These are phyloP conservation scores for Petrocephalus zakoni DNA, from an alignment of 2,113 vertebrate genomes.

Conservation along the genomic window DNA sequence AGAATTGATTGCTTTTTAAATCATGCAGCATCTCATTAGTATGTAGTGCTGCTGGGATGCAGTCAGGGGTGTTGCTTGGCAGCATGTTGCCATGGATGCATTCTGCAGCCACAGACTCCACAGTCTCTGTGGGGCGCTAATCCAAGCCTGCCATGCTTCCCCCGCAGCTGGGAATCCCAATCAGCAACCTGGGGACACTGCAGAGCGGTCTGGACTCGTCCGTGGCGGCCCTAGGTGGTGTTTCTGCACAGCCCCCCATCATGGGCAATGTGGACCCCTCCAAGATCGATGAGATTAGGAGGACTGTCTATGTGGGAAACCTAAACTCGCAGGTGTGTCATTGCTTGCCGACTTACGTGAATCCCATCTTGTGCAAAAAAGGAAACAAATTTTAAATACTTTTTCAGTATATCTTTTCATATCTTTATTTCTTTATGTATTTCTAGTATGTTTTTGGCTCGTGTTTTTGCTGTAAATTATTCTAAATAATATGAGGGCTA, in stretches of 20 bases:
- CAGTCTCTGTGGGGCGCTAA: background rate
- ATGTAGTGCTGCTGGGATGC: background rate
- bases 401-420: too few species aligned
- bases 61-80: background rate
- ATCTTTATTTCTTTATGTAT: too few species aligned
- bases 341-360: background rate
- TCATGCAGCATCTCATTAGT: background rate
- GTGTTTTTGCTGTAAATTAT: too few species aligned
- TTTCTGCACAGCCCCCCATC: constrained; percentile 75
- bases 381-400: too few species aligned
- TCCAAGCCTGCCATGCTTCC: background rate
- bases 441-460: too few species aligned
- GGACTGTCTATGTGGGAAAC: constrained; percentile 94
- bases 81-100: background rate
- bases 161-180: constrained; percentile 73
- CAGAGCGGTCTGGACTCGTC: constrained; percentile 64
- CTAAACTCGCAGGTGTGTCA: constrained; percentile 85
- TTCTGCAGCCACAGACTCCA: background rate
- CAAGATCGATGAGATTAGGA: constrained; percentile 90
- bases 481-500: too few species aligned
- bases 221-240: constrained; percentile 60
- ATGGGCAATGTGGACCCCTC: constrained; percentile 94
- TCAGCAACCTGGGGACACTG: constrained; percentile 69
- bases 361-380: background rate
- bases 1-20: background rate